Base-by-base conservation (phyloP, 2,888 invertebrate species). In the Oxystoma pomonae region DNA sequence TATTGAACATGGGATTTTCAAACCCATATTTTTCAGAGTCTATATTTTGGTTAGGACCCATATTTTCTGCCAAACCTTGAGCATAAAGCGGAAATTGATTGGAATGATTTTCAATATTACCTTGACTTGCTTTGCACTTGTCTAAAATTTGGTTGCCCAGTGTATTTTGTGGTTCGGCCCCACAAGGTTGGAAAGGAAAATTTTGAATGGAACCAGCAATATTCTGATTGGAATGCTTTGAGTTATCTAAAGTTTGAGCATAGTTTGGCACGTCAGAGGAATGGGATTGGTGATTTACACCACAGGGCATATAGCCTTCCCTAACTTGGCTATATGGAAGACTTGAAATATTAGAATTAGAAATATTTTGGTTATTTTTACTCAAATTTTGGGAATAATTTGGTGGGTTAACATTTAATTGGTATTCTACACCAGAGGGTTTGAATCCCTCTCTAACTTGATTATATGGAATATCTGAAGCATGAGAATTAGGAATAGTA, bases 1-100 rank as follows among this genome's bases (percentile, higher is more conserved):
- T 62, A 57, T 60, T 61, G 58, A 50, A 65, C 20, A 61, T 57
- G 19, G 70, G 63, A 65, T 68, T 67, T 65, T 68, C 66, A 65
- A 66, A 68, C 1, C 66, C 65, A 55, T 62, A 64, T 18, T 65
- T 61, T 61, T 19, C 63, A 57, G 20, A 62, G 55, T 52, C 58
- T 50, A 57, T 51, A 50, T 55, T 61, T 57, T 22, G 20, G 52
- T 22, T 56, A 18, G 22, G 3, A 16, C 49, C 35, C 18, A 55
- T 1, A 20, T 16, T 17, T 51, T 52, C 49, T n/a, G 35, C 19
- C 5, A 62, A 58, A 55, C 59, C 52, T 18, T 59, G 55, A 19
- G 63, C 55, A 20, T 35, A 62, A 52, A 53, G 58, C n/a, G 61
- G 57, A 12, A 17, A 18, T 19, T 57, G 57, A 16, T 35, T 51